Percentiles rank a stretch among this genome's conserved stretches.
phyloP scores from a whole-genome alignment of 2,113 vertebrate genomes.

The Regulus satrapa region DNA sequence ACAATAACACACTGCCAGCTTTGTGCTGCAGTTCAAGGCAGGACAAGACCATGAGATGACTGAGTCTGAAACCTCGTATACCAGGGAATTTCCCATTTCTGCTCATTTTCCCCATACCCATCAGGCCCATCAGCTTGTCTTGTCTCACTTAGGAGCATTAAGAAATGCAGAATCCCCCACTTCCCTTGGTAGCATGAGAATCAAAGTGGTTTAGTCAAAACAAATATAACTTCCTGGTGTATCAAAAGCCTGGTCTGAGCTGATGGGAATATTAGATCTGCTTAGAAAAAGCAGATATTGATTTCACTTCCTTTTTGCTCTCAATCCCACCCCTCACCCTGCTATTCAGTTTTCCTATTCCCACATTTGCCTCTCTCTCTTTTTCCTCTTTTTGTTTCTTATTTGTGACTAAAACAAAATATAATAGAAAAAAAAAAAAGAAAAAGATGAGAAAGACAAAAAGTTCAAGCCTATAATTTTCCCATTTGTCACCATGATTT shows the following conservation, averaged over 20 bases:
- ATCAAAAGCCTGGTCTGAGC: not conserved
- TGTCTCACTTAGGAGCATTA: not conserved
- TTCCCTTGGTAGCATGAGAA: not conserved
- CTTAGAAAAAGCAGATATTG: not conserved
- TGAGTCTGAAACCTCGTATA: not conserved
- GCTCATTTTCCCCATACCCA: not conserved
- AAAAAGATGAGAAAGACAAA: rapidly evolving
- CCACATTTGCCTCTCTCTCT: not conserved
- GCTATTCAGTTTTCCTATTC: not conserved
- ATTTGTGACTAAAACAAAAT: not conserved
- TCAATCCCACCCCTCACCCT: not conserved
- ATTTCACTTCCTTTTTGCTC: not conserved
- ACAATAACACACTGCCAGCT: not conserved
- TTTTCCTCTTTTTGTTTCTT: not conserved
- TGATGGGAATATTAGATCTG: not conserved
- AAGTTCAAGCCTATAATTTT: not conserved
- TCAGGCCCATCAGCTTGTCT: not conserved
- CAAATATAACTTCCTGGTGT: not conserved
- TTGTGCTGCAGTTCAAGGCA: not conserved
- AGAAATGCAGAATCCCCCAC: not conserved
- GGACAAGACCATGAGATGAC: not conserved
- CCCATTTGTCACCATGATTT: not conserved
- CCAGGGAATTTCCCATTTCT: not conserved
- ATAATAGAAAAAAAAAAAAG: not conserved
- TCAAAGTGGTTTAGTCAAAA: not conserved